Evolutionary conservation across 2,113 vertebrate species (phyloP).

Genomic region (Ciconia stormi): DNA sequence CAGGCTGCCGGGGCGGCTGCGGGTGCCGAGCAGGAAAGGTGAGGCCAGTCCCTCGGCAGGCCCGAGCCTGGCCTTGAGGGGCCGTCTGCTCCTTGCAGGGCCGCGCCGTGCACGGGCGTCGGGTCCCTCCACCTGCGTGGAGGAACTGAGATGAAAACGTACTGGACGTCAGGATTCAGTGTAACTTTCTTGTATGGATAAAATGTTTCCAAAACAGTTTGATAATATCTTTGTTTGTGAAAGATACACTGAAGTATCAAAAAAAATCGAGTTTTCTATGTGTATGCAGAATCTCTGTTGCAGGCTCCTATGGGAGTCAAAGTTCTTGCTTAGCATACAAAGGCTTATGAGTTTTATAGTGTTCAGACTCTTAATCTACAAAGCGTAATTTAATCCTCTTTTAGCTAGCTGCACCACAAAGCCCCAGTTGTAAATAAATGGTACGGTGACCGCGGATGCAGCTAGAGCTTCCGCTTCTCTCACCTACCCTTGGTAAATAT

Average conservation of each 20-base stretch:
- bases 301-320: slow-evolving; percentile 43
- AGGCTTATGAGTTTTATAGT: slow-evolving; percentile 71
- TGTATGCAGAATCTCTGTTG: slow-evolving; percentile 39
- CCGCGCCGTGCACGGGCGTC: rapidly evolving
- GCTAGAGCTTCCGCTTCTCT: slow-evolving; percentile 52
- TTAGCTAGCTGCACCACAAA: slow-evolving; percentile 54
- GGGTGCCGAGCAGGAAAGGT: background rate
- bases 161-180: background rate
- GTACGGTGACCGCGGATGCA: background rate
- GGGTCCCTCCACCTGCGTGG: background rate
- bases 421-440: slow-evolving; percentile 65
- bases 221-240: slow-evolving; percentile 25
- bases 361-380: slow-evolving; percentile 73
- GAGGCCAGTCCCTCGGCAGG: background rate
- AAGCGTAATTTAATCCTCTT: slow-evolving; percentile 75
- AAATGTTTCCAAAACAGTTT: slow-evolving; percentile 4
- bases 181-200: background rate
- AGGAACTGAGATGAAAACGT: background rate
- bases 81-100: background rate
- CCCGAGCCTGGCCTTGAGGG: no score
- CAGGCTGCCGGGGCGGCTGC: no score
- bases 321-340: slow-evolving; percentile 75
- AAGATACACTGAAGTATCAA: slow-evolving; percentile 36
- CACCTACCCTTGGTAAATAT: slow-evolving; percentile 46
- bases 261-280: background rate